Conservation (phyloP, 37 sponge, comb jelly and placozoan genomes). For the Crambe crambe region DNA sequence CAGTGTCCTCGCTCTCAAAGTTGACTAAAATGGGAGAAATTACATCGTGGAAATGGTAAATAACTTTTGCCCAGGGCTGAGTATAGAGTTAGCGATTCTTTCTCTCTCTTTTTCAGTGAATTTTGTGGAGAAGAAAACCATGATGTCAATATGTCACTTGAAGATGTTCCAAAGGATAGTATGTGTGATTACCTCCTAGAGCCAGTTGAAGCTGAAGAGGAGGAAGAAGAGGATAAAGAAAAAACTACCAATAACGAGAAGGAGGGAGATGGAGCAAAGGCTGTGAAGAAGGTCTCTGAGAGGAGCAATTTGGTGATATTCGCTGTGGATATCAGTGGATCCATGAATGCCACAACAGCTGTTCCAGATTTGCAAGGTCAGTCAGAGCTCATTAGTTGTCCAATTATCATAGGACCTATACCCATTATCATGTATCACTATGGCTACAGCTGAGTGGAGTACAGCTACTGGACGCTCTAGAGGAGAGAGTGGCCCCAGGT, state of each 20-base stretch:
- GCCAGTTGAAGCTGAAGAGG: constrained; percentile 59
- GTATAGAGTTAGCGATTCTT: neutral
- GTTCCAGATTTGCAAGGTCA: constrained; percentile 87
- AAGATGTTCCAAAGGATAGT: constrained; percentile 22
- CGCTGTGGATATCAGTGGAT: constrained; percentile 89
- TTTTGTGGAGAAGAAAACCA: constrained; percentile 83
- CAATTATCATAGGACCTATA: neutral
- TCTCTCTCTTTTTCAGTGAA: constrained; percentile 62
- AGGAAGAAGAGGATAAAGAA: constrained; percentile 31
- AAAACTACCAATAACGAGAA: neutral
- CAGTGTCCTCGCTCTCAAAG: constrained; percentile 70
- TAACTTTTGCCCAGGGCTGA: neutral
- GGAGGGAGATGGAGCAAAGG: neutral
- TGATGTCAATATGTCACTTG: constrained; percentile 47
- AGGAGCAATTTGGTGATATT: constrained; percentile 73
- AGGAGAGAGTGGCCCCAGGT: constrained; percentile 40
- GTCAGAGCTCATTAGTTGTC: neutral
- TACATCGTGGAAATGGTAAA: constrained; percentile 82
- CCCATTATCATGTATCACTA: neutral
- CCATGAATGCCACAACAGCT: constrained; percentile 78
- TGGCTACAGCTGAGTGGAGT: constrained; percentile 73
- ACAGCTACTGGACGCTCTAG: constrained; percentile 54
- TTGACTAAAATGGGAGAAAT: constrained; percentile 26
- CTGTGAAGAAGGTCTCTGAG: neutral
- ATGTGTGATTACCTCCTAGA: constrained; percentile 80